Evolutionary conservation across 2,797 vertebrate genomes (phyloP).

Genomic region (Varecia variegata): DNA sequence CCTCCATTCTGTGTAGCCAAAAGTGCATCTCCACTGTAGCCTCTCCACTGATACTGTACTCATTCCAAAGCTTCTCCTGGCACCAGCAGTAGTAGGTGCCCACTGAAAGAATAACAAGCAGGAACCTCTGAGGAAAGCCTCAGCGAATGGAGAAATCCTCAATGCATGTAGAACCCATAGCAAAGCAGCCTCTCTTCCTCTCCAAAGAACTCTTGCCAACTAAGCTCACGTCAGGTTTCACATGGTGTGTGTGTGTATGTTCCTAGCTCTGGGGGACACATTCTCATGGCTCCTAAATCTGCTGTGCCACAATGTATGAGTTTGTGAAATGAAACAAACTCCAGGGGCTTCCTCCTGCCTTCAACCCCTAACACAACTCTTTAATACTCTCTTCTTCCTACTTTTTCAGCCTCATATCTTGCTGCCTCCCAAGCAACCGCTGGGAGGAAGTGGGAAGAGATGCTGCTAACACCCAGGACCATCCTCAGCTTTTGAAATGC

Average conservation of each 20-base stretch:
- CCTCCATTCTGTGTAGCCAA: not conserved
- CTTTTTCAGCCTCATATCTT: constrained; percentile 24
- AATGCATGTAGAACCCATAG: not conserved
- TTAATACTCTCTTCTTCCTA: not conserved
- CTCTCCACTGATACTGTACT: not conserved
- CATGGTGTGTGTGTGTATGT: not conserved
- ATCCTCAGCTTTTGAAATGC: not conserved
- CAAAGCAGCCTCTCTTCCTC: constrained; percentile 40
- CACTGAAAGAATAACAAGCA: not conserved
- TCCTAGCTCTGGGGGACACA: not conserved
- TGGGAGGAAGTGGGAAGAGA: not conserved
- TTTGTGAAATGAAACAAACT: constrained; percentile 23
- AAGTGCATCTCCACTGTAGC: not conserved
- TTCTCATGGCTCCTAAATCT: constrained; percentile 35
- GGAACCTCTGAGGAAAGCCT: constrained; percentile 18
- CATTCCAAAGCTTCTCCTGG: not conserved
- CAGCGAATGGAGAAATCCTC: constrained; percentile 17
- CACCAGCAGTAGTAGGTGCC: not conserved
- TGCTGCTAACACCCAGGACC: not conserved
- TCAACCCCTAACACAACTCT: not conserved
- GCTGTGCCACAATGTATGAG: not conserved
- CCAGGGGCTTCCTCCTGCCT: not conserved
- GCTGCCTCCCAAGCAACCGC: not conserved
- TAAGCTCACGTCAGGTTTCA: constrained; percentile 37
- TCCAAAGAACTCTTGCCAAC: constrained; percentile 16